phyloP scores from a whole-genome alignment of 1,140 invertebrate genomes.

The Drosophila varians region DNA sequence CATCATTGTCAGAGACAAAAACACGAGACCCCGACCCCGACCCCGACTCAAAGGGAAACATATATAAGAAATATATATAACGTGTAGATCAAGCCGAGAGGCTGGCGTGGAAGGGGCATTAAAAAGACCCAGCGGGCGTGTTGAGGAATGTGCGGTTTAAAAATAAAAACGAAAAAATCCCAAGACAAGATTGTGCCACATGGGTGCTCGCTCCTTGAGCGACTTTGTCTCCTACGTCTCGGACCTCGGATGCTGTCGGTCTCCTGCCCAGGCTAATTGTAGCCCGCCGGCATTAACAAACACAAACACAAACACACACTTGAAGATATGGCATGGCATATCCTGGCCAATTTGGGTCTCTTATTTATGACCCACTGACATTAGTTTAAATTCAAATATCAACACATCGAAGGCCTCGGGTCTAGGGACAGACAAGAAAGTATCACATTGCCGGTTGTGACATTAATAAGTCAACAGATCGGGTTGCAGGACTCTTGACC shows the following conservation, averaged over 20 bases:
- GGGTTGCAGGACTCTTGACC: conserved; percentile 60
- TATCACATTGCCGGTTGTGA: conserved; percentile 51
- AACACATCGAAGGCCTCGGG: conserved; percentile 51
- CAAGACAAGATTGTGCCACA: conserved; percentile 59
- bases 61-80: background rate
- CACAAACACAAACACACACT: conserved; percentile 6
- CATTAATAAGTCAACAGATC: conserved; percentile 59
- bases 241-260: conserved; percentile 5
- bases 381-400: conserved; percentile 79
- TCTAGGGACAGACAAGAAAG: conserved; percentile 11
- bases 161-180: conserved; percentile 59
- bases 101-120: conserved; percentile 15
- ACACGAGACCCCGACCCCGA: conserved; percentile 29
- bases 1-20: conserved; percentile 51
- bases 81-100: conserved; percentile 3
- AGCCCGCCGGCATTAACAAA: conserved; percentile 34
- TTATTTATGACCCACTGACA: conserved; percentile 65
- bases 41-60: conserved; percentile 34
- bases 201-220: conserved; percentile 48
- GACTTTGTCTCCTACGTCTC: conserved; percentile 7
- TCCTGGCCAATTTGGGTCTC: conserved; percentile 35
- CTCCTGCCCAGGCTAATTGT: conserved; percentile 55
- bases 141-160: conserved; percentile 74
- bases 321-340: background rate
- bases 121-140: conserved; percentile 62